These are phyloP conservation scores for Eupithecia tripunctaria DNA, from an alignment of 2,888 invertebrate species.

Conservation along the genomic window DNA sequence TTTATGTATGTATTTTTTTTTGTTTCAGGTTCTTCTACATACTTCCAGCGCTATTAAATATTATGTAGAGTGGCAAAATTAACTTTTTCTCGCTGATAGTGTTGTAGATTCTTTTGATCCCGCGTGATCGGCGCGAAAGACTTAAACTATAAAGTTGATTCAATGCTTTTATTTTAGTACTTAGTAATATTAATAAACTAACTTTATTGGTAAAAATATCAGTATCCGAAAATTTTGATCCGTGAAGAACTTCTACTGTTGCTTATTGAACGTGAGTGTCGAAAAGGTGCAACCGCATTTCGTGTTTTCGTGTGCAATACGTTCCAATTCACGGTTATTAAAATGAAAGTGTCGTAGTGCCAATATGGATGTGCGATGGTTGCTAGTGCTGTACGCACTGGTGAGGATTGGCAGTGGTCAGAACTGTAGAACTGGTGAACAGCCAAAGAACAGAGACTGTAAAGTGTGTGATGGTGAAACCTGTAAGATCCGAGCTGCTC, in stretches of 20 bases:
- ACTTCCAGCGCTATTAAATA: neutral
- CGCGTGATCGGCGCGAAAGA: neutral
- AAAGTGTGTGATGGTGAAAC: conserved; percentile 72
- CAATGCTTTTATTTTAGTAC: neutral
- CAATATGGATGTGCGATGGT: conserved; percentile 64
- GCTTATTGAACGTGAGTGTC: neutral
- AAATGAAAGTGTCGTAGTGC: conserved; percentile 26
- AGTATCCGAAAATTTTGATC: neutral
- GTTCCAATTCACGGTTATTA: neutral
- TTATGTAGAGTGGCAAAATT: neutral
- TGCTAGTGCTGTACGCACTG: conserved; percentile 54
- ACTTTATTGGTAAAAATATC: neutral
- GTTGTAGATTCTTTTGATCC: neutral
- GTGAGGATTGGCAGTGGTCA: conserved; percentile 51
- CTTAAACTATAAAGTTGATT: neutral
- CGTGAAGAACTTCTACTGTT: neutral
- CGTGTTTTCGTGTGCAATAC: neutral
- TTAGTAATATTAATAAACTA: too few species aligned
- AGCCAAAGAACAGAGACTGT: conserved; percentile 69
- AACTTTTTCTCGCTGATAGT: neutral
- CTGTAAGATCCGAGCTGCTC: conserved; percentile 87
- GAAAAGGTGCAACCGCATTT: neutral
- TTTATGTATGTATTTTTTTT: neutral
- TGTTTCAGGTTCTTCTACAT: neutral
- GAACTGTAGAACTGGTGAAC: conserved; percentile 70